phyloP scores from a whole-genome alignment of 1,140 invertebrate genomes.

The Dendroctonus valens region DNA sequence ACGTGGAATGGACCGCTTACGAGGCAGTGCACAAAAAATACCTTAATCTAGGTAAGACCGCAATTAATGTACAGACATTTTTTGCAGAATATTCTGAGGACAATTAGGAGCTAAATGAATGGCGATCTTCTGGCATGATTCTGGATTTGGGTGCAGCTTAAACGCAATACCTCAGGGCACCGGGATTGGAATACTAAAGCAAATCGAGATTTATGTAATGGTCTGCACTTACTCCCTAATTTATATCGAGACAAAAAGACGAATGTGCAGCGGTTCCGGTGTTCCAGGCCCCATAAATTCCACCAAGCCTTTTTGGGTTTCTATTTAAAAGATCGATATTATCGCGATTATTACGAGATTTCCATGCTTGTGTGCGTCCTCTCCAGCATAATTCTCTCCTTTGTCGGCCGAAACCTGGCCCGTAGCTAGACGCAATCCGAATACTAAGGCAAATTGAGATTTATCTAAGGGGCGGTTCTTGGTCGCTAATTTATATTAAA shows the following conservation, averaged over 20 bases:
- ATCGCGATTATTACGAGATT: no score
- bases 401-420: not conserved
- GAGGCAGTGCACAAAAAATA: slow-evolving; percentile 91
- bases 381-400: no score
- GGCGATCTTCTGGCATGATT: no score
- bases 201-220: slow-evolving; percentile 31
- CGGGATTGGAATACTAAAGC: slow-evolving; percentile 27
- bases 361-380: no score
- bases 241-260: slow-evolving; percentile 24
- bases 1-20: slow-evolving; percentile 88
- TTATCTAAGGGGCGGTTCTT: slow-evolving; percentile 18
- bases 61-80: no score
- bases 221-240: slow-evolving; percentile 23
- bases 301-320: no score
- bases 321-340: no score
- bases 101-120: no score
- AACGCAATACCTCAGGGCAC: not conserved
- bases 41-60: slow-evolving; percentile 74
- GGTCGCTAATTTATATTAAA: slow-evolving; percentile 5
- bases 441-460: slow-evolving; percentile 17
- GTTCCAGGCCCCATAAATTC: slow-evolving; percentile 16
- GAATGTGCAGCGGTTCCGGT: slow-evolving; percentile 13
- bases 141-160: no score
- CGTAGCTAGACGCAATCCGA: not conserved
- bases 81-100: no score